Conservation (phyloP, 2,888 invertebrate genomes). For the Fabriciana adippe region DNA sequence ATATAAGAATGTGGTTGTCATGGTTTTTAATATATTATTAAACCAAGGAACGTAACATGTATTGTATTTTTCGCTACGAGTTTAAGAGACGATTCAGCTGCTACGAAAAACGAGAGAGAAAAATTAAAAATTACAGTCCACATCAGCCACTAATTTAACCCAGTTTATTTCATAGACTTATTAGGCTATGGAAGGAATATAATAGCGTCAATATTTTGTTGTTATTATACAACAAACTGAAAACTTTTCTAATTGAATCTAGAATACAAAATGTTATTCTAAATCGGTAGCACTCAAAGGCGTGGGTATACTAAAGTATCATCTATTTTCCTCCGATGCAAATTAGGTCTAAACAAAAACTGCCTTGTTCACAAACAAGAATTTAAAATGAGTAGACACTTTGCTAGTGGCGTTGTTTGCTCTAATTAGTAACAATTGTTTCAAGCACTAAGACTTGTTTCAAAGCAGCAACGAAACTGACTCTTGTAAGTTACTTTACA, state of each 20-base stretch:
- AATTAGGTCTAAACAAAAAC: conserved; percentile 31
- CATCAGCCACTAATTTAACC: too few relatives aligned
- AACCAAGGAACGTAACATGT: too few relatives aligned
- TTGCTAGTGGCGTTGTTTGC: conserved; percentile 31
- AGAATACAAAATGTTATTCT: conserved; percentile 58
- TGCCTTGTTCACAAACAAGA: conserved; percentile 31
- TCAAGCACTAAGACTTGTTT: conserved; percentile 26
- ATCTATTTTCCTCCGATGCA: conserved; percentile 19
- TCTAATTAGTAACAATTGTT: conserved; percentile 36
- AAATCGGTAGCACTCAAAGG: conserved; percentile 69
- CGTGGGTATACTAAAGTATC: conserved; percentile 58
- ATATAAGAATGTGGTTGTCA: too few relatives aligned
- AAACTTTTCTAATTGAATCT: conserved; percentile 48
- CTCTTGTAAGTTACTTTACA: conserved; percentile 12
- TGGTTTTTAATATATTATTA: too few relatives aligned
- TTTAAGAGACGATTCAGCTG: too few relatives aligned
- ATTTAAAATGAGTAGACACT: conserved; percentile 31
- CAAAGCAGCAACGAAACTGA: conserved; percentile 9
- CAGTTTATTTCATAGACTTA: too few relatives aligned
- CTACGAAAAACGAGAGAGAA: too few relatives aligned
- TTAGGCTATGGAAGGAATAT: too few relatives aligned
- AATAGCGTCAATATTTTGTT: too few relatives aligned
- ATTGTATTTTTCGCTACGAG: too few relatives aligned
- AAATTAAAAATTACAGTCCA: too few relatives aligned
- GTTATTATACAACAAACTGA: conserved; percentile 45